Evolutionary conservation across 1,140 invertebrate species (phyloP).

Genomic region (Drosophila mayri): DNA sequence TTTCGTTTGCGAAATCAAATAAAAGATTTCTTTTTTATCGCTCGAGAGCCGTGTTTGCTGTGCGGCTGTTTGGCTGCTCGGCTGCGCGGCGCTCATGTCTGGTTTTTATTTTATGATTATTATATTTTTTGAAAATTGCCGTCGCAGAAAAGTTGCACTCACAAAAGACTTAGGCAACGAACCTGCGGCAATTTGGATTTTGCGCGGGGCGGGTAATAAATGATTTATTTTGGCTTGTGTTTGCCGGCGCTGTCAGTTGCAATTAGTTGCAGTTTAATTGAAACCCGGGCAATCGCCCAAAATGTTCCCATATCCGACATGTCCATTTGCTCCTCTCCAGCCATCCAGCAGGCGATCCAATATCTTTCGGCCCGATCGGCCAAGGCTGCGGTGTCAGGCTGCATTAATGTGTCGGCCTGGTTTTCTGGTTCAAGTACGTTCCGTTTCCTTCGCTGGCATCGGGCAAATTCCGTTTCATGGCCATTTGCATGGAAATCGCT

Average conservation of each 20-base stretch:
- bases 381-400: slow-evolving; percentile 79
- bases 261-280: slow-evolving; percentile 78
- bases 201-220: slow-evolving; percentile 48
- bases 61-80: slow-evolving; percentile 15
- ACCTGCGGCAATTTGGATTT: slow-evolving; percentile 39
- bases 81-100: slow-evolving; percentile 55
- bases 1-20: slow-evolving; percentile 75
- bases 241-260: slow-evolving; percentile 68
- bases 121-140: slow-evolving; percentile 74
- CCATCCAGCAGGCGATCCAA: neutral
- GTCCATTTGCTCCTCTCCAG: slow-evolving; percentile 57
- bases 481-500: slow-evolving; percentile 81
- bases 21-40: slow-evolving; percentile 81
- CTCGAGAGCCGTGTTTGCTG: slow-evolving; percentile 47
- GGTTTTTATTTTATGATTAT: slow-evolving; percentile 82
- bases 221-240: slow-evolving; percentile 62
- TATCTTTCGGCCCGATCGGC: slow-evolving; percentile 56
- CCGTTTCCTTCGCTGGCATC: slow-evolving; percentile 62
- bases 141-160: slow-evolving; percentile 45
- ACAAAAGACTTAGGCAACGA: slow-evolving; percentile 78
- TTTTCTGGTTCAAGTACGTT: slow-evolving; percentile 83
- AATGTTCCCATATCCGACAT: slow-evolving; percentile 54
- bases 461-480: slow-evolving; percentile 79
- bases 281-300: slow-evolving; percentile 54
- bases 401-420: slow-evolving; percentile 80